Evolutionary conservation across 2,113 vertebrate genomes (phyloP).

Genomic region (Atractosteus spatula): DNA sequence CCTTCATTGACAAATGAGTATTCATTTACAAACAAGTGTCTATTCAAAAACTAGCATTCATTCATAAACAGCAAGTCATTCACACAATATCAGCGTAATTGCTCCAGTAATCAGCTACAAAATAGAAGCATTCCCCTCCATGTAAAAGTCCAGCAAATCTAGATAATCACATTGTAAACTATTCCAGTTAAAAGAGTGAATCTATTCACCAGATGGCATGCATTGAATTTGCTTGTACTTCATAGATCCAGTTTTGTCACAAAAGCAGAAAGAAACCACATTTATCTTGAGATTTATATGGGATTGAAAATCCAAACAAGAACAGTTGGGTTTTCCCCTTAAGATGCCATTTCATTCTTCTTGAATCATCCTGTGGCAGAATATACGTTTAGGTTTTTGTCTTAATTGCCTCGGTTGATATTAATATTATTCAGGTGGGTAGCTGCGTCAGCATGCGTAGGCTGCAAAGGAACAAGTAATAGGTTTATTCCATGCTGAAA

Average conservation of each 20-base stretch:
- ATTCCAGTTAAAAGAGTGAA: background rate
- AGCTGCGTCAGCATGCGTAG: no score
- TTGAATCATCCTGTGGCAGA: no score
- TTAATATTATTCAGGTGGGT: no score
- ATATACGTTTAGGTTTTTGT: no score
- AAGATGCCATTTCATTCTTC: no score
- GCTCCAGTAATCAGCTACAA: constrained; percentile 5
- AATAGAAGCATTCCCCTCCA: constrained; percentile 7
- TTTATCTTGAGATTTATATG: background rate
- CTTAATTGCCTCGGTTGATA: no score
- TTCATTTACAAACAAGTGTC: no score
- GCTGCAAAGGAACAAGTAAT: no score
- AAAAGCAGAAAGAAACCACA: background rate
- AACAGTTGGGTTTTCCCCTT: no score
- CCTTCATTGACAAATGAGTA: constrained; percentile 3
- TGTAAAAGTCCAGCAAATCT: constrained; percentile 12
- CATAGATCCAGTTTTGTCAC: background rate
- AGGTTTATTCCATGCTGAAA: no score
- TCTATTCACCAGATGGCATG: background rate
- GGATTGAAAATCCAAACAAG: no score
- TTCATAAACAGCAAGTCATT: constrained; percentile 6
- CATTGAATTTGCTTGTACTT: background rate
- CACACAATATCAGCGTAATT: background rate
- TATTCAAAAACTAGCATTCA: background rate
- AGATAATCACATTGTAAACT: constrained; percentile 5